Percentiles rank a stretch among this genome's conserved stretches.
phyloP scores from a whole-genome alignment of 2,797 vertebrate species.

The Lycodopsis pacificus region DNA sequence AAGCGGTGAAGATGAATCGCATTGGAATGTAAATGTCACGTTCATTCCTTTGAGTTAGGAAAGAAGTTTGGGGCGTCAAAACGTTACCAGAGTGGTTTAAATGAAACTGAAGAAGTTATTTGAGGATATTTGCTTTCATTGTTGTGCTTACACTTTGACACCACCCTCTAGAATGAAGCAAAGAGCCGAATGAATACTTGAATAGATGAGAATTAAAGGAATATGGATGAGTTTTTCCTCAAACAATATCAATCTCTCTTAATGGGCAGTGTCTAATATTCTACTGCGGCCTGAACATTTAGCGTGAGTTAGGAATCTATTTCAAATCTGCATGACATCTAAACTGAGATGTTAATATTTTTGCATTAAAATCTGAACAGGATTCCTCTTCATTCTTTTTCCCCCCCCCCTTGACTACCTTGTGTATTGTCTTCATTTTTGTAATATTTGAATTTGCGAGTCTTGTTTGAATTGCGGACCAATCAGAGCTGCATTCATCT shows the following conservation, averaged over 20 bases:
- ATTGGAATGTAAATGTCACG: constrained; percentile 69
- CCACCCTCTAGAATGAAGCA: constrained; percentile 1
- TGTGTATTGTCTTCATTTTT: constrained; percentile 21
- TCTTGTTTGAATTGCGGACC: constrained; percentile 51
- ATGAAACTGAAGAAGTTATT: constrained; percentile 19
- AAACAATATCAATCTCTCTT: constrained; percentile 21
- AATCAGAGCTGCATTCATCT: constrained; percentile 48
- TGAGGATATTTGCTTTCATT: not conserved
- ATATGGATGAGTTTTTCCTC: constrained; percentile 24
- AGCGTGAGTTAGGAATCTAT: not conserved
- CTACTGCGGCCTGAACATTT: not conserved
- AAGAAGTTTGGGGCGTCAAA: constrained; percentile 47
- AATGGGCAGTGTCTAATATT: constrained; percentile 21
- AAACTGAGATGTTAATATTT: constrained; percentile 21
- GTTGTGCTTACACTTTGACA: not conserved
- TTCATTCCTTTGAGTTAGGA: constrained; percentile 62
- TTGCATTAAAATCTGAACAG: not conserved
- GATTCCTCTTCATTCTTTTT: not conserved
- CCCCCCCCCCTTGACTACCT: not conserved
- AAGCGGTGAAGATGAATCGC: constrained; percentile 54
- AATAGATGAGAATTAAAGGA: constrained; percentile 5
- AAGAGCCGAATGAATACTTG: not conserved
- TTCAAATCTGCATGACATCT: not conserved
- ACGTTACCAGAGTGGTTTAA: constrained; percentile 11
- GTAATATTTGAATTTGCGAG: constrained; percentile 52